Evolutionary conservation across 2,797 vertebrate genomes (phyloP), one percentile per base, ranked within the genome.

Genomic region (Iguana delicatissima): DNA sequence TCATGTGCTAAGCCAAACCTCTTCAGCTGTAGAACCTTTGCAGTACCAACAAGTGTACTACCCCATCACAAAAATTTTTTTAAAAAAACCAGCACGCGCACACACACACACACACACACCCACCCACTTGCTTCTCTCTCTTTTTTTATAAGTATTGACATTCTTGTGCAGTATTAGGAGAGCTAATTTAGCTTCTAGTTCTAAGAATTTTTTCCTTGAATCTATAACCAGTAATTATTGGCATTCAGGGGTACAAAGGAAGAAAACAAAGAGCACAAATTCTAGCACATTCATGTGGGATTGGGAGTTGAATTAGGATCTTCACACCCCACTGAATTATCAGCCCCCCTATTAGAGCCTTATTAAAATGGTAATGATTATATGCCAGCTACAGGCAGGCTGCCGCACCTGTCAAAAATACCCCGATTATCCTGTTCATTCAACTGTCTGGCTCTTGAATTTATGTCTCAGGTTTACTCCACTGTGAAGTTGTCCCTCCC

Each of bases 291-390:
- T 98, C 97, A 98, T 97, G 97, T 97, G 97, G 97, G 96, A 97
- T 97, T 97, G 97, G 96, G 96, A 97, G 96, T 95, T 97, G 97
- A 98, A 98, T 97, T 97, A 97, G 97, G 97, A 98, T 97, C 97
- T 96, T 97, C 97, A 97, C 97, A 97, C 97, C 96, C 97, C 97
- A 97, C 97, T 98, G 97, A 97, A 97, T 97, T 97, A 97, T 97
- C 97, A 96, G 96, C 96, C 96, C 96, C 97, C 97, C 97, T 97
- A 97, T 98, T 98, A 98, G 95, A 97, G 97, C 97, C 97, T 97
- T 97, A 97, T 98, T 98, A 98, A 97, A 97, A 97, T 98, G 97
- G 96, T 97, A 98, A 98, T 98, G 97, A 98, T 98, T 96, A 97
- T 97, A 97, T 97, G 95, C 97, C 96, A 96, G 96, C 96, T 97